Percentiles rank a stretch among this genome's conserved stretches.
Conservation (phyloP, 2,888 invertebrate genomes). For the Choristoneura rosaceana region DNA sequence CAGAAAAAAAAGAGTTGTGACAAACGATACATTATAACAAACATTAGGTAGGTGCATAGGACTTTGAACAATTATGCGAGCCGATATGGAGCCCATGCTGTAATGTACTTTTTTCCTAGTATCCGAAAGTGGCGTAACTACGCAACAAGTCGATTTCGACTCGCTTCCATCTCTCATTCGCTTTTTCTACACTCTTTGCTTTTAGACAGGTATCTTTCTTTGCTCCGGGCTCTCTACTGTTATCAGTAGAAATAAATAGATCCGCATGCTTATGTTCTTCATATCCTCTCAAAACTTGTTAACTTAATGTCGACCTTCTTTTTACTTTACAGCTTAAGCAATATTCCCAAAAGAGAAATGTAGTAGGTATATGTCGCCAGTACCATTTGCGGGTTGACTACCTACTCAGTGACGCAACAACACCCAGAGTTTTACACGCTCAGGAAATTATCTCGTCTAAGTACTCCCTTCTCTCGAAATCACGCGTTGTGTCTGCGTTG, state of each 20-base stretch:
- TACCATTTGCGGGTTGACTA: constrained; percentile 1
- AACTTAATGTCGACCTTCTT: constrained; percentile 12
- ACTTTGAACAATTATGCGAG: too few species aligned
- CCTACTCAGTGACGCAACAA: neutral
- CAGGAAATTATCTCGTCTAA: constrained; percentile 17
- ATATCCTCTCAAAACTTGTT: constrained; percentile 7
- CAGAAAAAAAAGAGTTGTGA: too few species aligned
- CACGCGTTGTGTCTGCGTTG: constrained; percentile 1
- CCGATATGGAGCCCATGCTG: too few species aligned
- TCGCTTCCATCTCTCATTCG: too few species aligned
- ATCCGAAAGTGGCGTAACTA: too few species aligned
- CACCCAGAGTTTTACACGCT: constrained; percentile 7
- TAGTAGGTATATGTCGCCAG: neutral
- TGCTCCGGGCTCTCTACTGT: too few species aligned
- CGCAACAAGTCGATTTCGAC: too few species aligned
- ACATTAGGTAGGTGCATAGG: too few species aligned
- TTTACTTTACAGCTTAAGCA: constrained; percentile 6
- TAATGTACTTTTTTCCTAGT: too few species aligned
- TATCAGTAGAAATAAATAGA: neutral
- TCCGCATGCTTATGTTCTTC: neutral
- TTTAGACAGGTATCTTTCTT: too few species aligned
- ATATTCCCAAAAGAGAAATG: constrained; percentile 8
- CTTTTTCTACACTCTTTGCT: too few species aligned
- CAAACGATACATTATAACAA: too few species aligned
- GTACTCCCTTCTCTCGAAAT: constrained; percentile 8